Base-by-base conservation (phyloP, 1,140 invertebrate species). In the Lepidurus couesii region DNA sequence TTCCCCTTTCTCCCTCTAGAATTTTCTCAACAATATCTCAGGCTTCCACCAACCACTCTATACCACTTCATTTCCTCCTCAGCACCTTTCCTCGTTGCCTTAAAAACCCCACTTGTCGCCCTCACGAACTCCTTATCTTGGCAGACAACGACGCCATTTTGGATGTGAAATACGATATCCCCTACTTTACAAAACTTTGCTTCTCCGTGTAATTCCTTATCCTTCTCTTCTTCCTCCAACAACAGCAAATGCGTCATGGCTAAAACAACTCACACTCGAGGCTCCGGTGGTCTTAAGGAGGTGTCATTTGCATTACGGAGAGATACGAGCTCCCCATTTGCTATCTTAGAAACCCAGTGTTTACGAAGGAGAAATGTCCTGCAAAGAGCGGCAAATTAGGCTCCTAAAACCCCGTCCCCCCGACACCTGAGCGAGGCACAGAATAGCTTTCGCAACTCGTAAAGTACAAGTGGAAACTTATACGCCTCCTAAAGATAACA, bases 81-180 rank as follows among this genome's bases (percentile, higher is more conserved):
- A 65, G 4, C 53, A 65, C 53, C 53, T 65, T 65, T 65, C 9
- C 34, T 34, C 21, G 13, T 65, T 65, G 45, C 13, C 21, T 21
- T 65, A 65, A 65, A 65, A 34, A 34, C 34, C 53, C 53, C 53
- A 65, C 53, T 65, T 47, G 10, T 47, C 45, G 45, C 45, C 45
- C 21, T 65, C 53, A 13, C 53, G 10, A 65, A 9, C 16, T 21
- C 53, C 53, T 65, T 65, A 65, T 65, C 53, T 65, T 65, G 13
- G 53, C 53, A 65, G 53, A 65, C 53, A 65, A 65, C 16, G 21
- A 65, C 53, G 53, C 53, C 53, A 65, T 65, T 65, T 65, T 21
- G 9, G 13, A 65, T 9, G 53, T 65, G 53, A 65, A 13, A 65
- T 65, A 65, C 53, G 53, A 65, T 65, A 13, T 1, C 21, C 53